These are phyloP conservation scores for Steinernema khuongi DNA, from an alignment of 1,140 invertebrate species.

Conservation along the genomic window DNA sequence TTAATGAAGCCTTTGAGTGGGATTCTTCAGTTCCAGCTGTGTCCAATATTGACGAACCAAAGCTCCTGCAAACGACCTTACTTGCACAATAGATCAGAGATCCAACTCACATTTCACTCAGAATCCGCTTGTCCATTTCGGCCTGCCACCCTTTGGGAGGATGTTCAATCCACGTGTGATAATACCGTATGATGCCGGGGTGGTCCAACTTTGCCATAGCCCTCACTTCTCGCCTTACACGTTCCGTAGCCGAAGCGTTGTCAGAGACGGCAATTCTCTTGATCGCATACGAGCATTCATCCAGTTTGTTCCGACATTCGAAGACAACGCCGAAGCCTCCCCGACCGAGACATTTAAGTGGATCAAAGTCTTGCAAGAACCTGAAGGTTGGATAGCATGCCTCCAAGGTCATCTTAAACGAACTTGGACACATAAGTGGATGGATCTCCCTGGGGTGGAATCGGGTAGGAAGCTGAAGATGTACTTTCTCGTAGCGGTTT, in stretches of 20 bases:
- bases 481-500: conserved; percentile 19
- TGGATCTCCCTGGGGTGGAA: background rate
- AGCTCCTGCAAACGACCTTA: conserved; percentile 18
- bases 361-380: conserved; percentile 61
- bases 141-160: conserved; percentile 82
- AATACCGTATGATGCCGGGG: conserved; percentile 77
- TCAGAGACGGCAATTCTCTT: conserved; percentile 20
- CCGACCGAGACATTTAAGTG: conserved; percentile 59
- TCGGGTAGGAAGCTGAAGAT: conserved; percentile 15
- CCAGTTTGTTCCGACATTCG: conserved; percentile 86
- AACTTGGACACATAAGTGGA: background rate
- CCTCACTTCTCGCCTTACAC: conserved; percentile 76
- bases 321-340: conserved; percentile 95
- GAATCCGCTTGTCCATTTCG: conserved; percentile 67
- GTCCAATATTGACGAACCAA: conserved; percentile 57
- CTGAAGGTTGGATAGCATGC: conserved; percentile 39
- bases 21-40: conserved; percentile 60
- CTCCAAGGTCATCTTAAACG: conserved; percentile 17
- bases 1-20: background rate
- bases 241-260: conserved; percentile 18
- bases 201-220: conserved; percentile 89
- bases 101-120: conserved; percentile 25
- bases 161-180: conserved; percentile 61
- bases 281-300: conserved; percentile 87
- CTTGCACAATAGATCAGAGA: conserved; percentile 38